Conservation (phyloP, 2,113 vertebrate genomes). For the Myrmecophaga tridactyla region DNA sequence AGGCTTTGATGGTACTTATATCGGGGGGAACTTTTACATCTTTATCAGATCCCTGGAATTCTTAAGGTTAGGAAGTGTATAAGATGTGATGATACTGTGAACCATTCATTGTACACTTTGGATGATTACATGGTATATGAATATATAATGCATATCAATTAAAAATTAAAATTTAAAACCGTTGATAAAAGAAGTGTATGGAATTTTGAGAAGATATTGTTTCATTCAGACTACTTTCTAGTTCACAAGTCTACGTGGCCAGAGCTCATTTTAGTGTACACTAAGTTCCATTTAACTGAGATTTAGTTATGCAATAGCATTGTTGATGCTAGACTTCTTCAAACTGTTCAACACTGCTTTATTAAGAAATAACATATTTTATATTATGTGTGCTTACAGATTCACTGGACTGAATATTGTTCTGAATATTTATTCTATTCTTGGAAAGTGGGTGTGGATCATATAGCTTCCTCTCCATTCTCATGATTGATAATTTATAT, state of each 20-base stretch:
- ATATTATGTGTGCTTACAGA: not conserved
- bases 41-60: not conserved
- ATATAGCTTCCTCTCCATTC: not conserved
- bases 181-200: not conserved
- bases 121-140: no score
- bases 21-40: not conserved
- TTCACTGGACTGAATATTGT: not conserved
- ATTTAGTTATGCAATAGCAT: not conserved
- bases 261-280: not conserved
- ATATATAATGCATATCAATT: no score
- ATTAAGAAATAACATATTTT: not conserved
- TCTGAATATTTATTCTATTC: conserved; percentile 34
- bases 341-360: not conserved
- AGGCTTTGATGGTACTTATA: not conserved
- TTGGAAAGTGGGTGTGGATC: conserved; percentile 9
- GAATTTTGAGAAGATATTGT: not conserved
- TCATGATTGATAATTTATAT: not conserved
- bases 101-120: no score
- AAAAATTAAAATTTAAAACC: no score
- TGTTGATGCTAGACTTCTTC: not conserved
- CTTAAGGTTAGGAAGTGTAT: not conserved
- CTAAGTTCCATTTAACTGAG: conserved; percentile 4
- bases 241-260: not conserved
- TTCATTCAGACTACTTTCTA: not conserved
- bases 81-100: no score